phyloP scores from a whole-genome alignment of 2,113 vertebrate genomes.

The Rafetus swinhoei region DNA sequence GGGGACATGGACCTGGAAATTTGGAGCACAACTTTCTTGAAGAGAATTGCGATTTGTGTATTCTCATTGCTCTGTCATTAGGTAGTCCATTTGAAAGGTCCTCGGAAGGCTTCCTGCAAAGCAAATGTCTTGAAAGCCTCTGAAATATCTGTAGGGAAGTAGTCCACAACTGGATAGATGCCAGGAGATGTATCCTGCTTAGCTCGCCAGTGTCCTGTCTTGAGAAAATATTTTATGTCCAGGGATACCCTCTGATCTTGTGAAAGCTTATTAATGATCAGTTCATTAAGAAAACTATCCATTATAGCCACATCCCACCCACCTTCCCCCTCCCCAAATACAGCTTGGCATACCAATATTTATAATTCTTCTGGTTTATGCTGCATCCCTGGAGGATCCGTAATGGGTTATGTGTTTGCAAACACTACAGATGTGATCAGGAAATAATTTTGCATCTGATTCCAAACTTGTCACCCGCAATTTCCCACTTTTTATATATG shows the following conservation, averaged over 20 bases:
- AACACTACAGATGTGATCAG: conserved; percentile 59
- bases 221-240: conserved; percentile 46
- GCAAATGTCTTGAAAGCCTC: conserved; percentile 63
- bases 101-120: conserved; percentile 50
- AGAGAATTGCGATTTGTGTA: conserved; percentile 29
- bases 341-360: conserved; percentile 12
- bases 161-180: conserved; percentile 55
- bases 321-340: background rate
- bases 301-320: conserved; percentile 25
- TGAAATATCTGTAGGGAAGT: conserved; percentile 30
- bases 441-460: conserved; percentile 70
- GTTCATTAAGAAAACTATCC: conserved; percentile 36
- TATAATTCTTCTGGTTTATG: conserved; percentile 53
- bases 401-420: conserved; percentile 52
- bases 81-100: conserved; percentile 45
- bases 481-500: conserved; percentile 39
- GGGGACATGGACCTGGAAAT: conserved; percentile 1
- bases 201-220: conserved; percentile 56
- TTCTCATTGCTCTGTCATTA: conserved; percentile 47
- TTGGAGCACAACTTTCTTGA: conserved; percentile 24
- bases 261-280: conserved; percentile 52
- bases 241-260: conserved; percentile 59
- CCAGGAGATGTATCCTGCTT: conserved; percentile 56
- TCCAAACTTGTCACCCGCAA: conserved; percentile 71
- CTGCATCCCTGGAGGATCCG: conserved; percentile 53